Conservation (phyloP, 2,113 vertebrate genomes). For the Hipposideros armiger region DNA sequence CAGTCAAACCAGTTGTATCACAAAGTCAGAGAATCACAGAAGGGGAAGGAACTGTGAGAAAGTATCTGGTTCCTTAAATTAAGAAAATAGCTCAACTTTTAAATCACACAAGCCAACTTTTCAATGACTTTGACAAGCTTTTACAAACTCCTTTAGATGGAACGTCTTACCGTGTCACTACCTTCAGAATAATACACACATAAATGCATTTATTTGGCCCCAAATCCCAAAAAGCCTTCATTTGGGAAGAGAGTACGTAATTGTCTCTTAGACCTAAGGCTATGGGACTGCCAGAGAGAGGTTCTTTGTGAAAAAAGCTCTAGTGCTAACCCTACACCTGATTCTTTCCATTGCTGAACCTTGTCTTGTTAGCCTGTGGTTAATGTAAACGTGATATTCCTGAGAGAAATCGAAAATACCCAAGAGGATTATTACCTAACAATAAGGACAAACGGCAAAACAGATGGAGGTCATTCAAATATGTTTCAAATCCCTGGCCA, state of each 20-base stretch:
- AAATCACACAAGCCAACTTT: neutral
- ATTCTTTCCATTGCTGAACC: neutral
- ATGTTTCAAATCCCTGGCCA: slow-evolving; percentile 59
- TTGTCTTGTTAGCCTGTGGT: slow-evolving; percentile 36
- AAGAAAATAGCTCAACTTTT: neutral
- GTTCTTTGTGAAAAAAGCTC: neutral
- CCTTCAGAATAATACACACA: neutral
- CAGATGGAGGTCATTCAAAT: slow-evolving; percentile 47
- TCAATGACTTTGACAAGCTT: neutral
- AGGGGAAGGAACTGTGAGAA: neutral
- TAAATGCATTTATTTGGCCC: neutral
- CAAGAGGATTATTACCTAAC: slow-evolving; percentile 71
- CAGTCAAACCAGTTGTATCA: neutral
- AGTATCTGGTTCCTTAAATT: neutral
- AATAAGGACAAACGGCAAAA: slow-evolving; percentile 68
- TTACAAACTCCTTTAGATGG: neutral
- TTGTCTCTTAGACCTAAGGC: neutral
- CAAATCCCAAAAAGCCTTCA: neutral
- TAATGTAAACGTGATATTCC: slow-evolving; percentile 73
- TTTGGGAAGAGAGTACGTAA: neutral
- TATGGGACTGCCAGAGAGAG: neutral
- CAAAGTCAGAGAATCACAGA: neutral
- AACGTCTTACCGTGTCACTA: neutral
- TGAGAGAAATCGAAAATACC: slow-evolving; percentile 73
- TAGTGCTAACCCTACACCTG: neutral